phyloP scores from a whole-genome alignment of 2,113 vertebrate genomes.

The Melozone crissalis region DNA sequence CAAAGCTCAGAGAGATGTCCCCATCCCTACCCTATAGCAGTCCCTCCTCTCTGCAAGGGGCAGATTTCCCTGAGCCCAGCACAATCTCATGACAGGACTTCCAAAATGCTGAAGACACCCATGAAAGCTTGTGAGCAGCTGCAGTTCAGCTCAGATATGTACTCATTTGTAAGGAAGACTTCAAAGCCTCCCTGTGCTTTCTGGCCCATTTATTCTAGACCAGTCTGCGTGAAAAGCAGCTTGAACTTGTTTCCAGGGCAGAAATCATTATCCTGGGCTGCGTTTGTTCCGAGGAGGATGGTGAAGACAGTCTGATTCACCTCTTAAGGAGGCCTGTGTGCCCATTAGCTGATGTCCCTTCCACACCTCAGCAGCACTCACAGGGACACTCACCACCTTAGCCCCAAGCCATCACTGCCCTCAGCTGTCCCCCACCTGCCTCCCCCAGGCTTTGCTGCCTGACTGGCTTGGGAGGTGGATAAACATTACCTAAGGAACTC shows the following conservation, averaged over 20 bases:
- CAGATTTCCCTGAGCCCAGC: background rate
- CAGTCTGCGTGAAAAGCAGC: background rate
- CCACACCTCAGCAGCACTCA: fast-evolving
- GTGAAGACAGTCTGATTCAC: background rate
- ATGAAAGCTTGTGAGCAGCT: background rate
- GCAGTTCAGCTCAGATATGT: background rate
- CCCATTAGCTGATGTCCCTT: fast-evolving
- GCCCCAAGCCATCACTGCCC: background rate
- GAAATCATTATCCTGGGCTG: background rate
- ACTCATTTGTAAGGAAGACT: background rate
- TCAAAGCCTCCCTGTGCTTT: background rate
- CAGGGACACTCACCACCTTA: fast-evolving
- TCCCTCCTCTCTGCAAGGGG: background rate
- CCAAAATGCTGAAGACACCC: background rate
- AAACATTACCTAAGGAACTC: background rate
- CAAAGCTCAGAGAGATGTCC: background rate
- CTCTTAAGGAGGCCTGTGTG: background rate
- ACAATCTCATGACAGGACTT: background rate
- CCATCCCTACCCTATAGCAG: fast-evolving
- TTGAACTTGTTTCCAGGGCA: background rate
- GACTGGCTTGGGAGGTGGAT: background rate
- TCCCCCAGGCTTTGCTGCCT: background rate
- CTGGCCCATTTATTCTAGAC: background rate
- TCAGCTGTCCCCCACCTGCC: background rate
- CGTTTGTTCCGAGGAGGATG: background rate